A percentile compares a stretch with the other conserved stretches of the same genome.
phyloP scores from a whole-genome alignment of 2,797 vertebrate genomes.

The Poecilia velifera region DNA sequence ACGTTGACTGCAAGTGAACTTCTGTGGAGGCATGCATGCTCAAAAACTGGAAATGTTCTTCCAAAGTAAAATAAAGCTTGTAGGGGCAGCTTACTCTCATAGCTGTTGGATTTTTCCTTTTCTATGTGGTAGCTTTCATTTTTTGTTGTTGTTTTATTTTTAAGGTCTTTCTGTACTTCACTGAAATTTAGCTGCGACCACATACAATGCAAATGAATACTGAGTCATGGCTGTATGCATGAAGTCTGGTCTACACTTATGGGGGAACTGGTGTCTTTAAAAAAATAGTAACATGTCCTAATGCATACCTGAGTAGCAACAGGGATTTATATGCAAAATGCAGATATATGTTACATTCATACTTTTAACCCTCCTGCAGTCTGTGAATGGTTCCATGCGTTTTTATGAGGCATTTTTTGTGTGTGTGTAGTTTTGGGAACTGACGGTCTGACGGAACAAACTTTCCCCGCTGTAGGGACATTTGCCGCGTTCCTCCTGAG shows the following conservation, averaged over 20 bases:
- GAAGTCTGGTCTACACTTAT: background rate
- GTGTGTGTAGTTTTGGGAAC: too few species aligned
- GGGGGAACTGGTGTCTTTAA: background rate
- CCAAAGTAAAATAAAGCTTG: slow-evolving; percentile 33
- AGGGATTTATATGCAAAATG: background rate
- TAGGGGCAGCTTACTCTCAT: slow-evolving; percentile 32
- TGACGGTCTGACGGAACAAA: too few species aligned
- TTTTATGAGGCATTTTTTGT: too few species aligned
- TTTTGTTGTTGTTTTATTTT: background rate
- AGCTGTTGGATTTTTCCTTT: background rate
- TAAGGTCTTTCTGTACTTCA: background rate
- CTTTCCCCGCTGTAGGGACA: too few species aligned
- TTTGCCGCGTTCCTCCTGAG: too few species aligned
- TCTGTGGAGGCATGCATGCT: slow-evolving; percentile 22
- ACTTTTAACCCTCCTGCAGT: background rate
- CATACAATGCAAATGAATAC: background rate
- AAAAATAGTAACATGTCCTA: background rate
- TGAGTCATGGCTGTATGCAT: background rate
- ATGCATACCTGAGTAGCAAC: background rate
- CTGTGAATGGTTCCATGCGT: too few species aligned
- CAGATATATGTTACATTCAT: too few species aligned
- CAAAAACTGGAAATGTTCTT: slow-evolving; percentile 35
- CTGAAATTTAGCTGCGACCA: background rate
- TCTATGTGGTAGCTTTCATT: background rate
- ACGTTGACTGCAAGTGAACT: slow-evolving; percentile 32